Conservation (phyloP, 2,113 vertebrate genomes). For the Cinclus mexicanus region DNA sequence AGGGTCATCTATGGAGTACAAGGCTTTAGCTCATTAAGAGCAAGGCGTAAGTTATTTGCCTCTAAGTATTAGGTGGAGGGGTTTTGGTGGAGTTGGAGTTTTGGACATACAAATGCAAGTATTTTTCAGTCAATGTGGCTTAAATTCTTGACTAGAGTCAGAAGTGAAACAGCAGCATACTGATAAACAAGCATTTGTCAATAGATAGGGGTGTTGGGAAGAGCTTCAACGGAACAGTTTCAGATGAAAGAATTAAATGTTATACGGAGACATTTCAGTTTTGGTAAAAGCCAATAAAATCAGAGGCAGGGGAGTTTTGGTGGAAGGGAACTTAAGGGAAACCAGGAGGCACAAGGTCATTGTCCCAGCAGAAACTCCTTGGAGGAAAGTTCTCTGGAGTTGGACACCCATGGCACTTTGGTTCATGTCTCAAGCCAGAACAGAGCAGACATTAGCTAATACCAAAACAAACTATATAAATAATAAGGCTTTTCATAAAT, state of each 20-base stretch:
- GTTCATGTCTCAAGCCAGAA: neutral
- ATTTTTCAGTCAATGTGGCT: neutral
- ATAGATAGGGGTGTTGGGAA: neutral
- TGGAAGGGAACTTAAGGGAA: neutral
- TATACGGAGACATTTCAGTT: neutral
- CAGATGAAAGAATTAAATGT: neutral
- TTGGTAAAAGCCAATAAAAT: neutral
- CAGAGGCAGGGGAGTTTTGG: neutral
- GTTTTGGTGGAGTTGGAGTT: neutral
- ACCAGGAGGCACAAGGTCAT: neutral
- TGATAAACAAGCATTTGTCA: neutral
- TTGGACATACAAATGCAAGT: neutral
- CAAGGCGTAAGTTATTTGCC: neutral
- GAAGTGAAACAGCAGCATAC: neutral
- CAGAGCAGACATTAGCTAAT: neutral
- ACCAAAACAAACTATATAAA: neutral
- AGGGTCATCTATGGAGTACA: neutral
- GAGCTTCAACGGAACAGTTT: neutral
- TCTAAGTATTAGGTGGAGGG: neutral
- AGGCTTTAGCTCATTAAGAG: neutral
- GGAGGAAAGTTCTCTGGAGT: neutral
- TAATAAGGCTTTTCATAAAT: neutral
- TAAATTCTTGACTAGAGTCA: neutral
- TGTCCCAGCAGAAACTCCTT: neutral
- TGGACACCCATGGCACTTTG: neutral